Evolutionary conservation across 2,113 vertebrate genomes (phyloP), one percentile per base, ranked within the genome.

Genomic region (Lophochroa leadbeateri): DNA sequence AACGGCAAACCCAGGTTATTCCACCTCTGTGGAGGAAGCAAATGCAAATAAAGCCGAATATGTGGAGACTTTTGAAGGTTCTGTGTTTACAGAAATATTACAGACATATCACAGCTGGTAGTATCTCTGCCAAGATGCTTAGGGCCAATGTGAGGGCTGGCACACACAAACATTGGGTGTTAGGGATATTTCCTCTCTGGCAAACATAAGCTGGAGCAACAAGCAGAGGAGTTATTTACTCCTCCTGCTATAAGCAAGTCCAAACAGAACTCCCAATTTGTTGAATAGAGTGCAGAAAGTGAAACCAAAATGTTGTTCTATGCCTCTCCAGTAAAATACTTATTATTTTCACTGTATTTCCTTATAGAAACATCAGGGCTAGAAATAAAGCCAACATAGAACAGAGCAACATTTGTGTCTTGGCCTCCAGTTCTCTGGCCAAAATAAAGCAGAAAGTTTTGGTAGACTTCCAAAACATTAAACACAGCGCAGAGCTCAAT

Each of bases 391-490:
- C 35, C 15, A 24, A 11, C 1, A 27, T 20, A 60, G 64, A 92
- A 79, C 68, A 81, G 58, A 86, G 82, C 11, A 77, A 43, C 43
- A 5, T n/a, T 85, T 80, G 75, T 84, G 58, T 37, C 78, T 63
- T 46, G 57, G 78, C 55, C 44, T 82, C 33, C 44, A 71, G 61
- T 83, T 81, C 72, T 74, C 67, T 37, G 53, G 80, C 83, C 75
- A 86, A 80, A 24, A 61, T 57, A 65, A 92, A 86, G 79, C 20
- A 52, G 64, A 88, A 81, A 61, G 44, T 47, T 64, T 82, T 85
- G 93, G 76, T 60, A 82, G 58, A 33, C 60, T 93, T 94, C 88
- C 88, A 95, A 55, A n/a, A 72, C 19, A 82, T 39, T 67, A 86
- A 94, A 92, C 2, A 18, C 50, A 83, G 63, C 24, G 47, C 49